These are phyloP conservation scores for Allophyes oxyacanthae DNA, from an alignment of 2,888 invertebrate species.

Conservation along the genomic window DNA sequence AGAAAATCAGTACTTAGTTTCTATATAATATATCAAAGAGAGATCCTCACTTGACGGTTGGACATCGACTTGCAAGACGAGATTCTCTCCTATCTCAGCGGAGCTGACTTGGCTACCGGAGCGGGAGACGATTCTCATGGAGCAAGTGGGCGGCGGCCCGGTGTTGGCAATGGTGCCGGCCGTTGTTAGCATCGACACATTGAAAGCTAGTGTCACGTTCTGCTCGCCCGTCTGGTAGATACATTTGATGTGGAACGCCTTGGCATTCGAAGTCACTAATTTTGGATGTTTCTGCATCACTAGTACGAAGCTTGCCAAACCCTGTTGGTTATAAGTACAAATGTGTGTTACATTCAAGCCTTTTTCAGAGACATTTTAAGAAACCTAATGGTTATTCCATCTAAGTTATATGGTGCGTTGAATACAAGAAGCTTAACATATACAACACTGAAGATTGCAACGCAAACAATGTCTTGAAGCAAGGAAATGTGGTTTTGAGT, in stretches of 20 bases:
- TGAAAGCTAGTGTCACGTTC: constrained; percentile 97
- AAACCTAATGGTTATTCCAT: too few relatives aligned
- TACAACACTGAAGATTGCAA: too few relatives aligned
- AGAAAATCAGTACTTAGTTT: too few relatives aligned
- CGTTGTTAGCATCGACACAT: constrained; percentile 98
- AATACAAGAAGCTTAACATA: too few relatives aligned
- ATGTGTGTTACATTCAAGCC: too few relatives aligned
- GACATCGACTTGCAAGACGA: constrained; percentile 95
- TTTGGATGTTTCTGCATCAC: constrained; percentile 99
- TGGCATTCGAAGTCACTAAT: constrained; percentile 97
- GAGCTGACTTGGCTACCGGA: constrained; percentile 96
- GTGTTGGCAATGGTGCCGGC: constrained; percentile 98
- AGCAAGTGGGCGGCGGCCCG: constrained; percentile 97
- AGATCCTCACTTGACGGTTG: constrained; percentile 91
- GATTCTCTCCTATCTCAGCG: constrained; percentile 97
- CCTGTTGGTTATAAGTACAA: constrained; percentile 90
- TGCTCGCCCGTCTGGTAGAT: constrained; percentile 98
- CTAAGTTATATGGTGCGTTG: too few relatives aligned
- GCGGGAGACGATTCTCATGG: constrained; percentile 96
- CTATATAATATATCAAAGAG: not conserved
- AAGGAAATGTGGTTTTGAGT: too few relatives aligned
- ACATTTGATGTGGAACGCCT: constrained; percentile 98
- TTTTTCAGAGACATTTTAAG: too few relatives aligned
- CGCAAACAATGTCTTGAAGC: too few relatives aligned
- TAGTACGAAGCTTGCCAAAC: constrained; percentile 97